These are phyloP conservation scores for Paramuricea clavata DNA, from an alignment of 92 coral and sea anemone species.

Conservation along the genomic window DNA sequence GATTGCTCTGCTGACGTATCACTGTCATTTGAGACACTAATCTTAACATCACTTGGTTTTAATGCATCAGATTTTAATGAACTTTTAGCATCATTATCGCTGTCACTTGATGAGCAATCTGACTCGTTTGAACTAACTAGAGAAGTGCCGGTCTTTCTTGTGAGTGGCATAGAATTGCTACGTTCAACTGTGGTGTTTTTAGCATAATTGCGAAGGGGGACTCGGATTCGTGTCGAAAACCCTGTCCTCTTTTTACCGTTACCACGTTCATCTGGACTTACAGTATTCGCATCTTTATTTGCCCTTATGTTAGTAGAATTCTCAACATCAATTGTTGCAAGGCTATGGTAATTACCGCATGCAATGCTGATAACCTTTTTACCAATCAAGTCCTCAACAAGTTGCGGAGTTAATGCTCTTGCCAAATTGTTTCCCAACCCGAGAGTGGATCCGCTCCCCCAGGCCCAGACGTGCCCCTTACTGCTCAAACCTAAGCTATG, in stretches of 20 bases:
- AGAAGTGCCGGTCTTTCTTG: background rate
- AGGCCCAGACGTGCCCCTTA: conserved; percentile 91
- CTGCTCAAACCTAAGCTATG: conserved; percentile 83
- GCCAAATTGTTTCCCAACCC: conserved; percentile 79
- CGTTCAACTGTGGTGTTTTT: background rate
- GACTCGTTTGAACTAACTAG: background rate
- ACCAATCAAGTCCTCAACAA: conserved; percentile 75
- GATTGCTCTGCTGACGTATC: background rate
- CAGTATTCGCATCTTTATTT: conserved; percentile 9
- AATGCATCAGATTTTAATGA: background rate
- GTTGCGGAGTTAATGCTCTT: conserved; percentile 68
- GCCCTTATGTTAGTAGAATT: conserved; percentile 7
- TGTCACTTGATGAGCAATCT: conserved; percentile 28
- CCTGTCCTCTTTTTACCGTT: background rate
- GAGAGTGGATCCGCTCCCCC: conserved; percentile 92
- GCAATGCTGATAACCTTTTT: conserved; percentile 75
- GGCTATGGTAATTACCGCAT: conserved; percentile 93
- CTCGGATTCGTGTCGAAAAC: conserved; percentile 25
- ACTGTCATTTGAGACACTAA: conserved; percentile 6
- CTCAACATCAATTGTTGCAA: conserved; percentile 75
- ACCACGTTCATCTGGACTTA: conserved; percentile 24
- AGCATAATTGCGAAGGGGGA: conserved; percentile 15
- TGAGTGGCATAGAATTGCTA: conserved; percentile 15
- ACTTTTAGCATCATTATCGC: background rate
- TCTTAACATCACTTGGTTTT: conserved; percentile 16